Evolutionary conservation across 1,140 invertebrate genomes (phyloP), one percentile per base, ranked within the genome.

Genomic region (Oryctes rhinoceros): DNA sequence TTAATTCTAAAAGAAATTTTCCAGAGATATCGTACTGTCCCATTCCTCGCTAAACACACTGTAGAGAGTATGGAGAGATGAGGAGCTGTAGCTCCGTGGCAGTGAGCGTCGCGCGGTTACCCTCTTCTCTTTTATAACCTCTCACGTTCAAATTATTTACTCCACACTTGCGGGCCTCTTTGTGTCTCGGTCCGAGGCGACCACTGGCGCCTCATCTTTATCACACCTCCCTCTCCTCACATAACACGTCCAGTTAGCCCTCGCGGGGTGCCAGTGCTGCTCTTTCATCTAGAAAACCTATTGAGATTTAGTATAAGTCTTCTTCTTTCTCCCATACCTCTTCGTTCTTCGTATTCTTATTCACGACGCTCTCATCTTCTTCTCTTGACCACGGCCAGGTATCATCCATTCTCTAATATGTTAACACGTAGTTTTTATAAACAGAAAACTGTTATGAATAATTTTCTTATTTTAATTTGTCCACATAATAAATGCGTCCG

Each of bases 111-210:
- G 79, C 65, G 71, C 81, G 77, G 65, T 71, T 24, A 71, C 65
- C 65, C 81, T 84, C 83, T 82, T 78, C 81, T 79, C 82, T 77
- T 84, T 84, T 83, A 84, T 83, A 81, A 82, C 82, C 82, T 84
- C 83, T 84, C 83, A 83, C 82, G 82, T 84, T 81, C 81, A 83
- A 84, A 84, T 84, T 84, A 84, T 84, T 84, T 80, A 83, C 81
- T 84, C 83, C 83, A 83, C 83, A 84, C 83, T 84, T 84, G 82
- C 82, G 82, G 83, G 82, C 80, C 81, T 82, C 81, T 85, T 84
- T 85, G 84, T 84, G 84, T 85, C 84, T 85, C 84, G 84, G 76
- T 65, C 65, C 81, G 81, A 80, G 80, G 83, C 80, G 81, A 82
- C 80, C 83, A 76, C 82, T 85, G 84, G 84, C 84, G 84, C 83